Evolutionary conservation across 2,113 vertebrate genomes (phyloP).

Genomic region (Balaeniceps rex): DNA sequence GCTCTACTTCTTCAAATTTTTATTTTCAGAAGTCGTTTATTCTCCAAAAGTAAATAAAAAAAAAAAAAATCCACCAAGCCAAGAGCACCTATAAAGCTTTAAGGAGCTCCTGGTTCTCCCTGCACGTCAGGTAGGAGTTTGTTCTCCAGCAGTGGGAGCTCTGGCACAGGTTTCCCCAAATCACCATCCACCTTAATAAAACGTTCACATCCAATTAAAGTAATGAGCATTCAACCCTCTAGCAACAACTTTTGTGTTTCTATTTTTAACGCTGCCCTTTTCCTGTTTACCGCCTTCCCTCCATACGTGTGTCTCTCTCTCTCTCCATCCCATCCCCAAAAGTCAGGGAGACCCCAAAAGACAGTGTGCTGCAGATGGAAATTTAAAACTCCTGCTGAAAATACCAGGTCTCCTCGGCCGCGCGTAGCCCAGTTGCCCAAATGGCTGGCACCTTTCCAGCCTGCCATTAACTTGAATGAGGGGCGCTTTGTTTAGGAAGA

Average conservation of each 20-base stretch:
- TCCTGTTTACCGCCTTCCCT: not conserved
- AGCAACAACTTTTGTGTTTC: accelerated
- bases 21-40: not conserved
- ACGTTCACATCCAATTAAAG: not conserved
- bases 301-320: not conserved
- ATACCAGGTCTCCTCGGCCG: not conserved
- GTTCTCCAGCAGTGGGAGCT: slow-evolving; percentile 53
- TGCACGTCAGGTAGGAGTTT: not conserved
- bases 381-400: not conserved
- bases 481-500: not conserved
- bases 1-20: not conserved
- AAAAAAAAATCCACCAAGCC: not conserved
- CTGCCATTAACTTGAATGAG: not conserved
- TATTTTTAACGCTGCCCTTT: not conserved
- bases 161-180: not conserved
- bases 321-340: not conserved
- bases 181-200: not conserved
- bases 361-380: not conserved
- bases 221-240: not conserved
- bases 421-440: not conserved
- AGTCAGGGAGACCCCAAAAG: not conserved
- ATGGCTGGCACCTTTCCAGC: slow-evolving; percentile 15
- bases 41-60: not conserved
- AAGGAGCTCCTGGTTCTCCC: not conserved
- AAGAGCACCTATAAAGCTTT: not conserved